Evolutionary conservation across 2,113 vertebrate genomes (phyloP).

Genomic region (Brachyistius frenatus): DNA sequence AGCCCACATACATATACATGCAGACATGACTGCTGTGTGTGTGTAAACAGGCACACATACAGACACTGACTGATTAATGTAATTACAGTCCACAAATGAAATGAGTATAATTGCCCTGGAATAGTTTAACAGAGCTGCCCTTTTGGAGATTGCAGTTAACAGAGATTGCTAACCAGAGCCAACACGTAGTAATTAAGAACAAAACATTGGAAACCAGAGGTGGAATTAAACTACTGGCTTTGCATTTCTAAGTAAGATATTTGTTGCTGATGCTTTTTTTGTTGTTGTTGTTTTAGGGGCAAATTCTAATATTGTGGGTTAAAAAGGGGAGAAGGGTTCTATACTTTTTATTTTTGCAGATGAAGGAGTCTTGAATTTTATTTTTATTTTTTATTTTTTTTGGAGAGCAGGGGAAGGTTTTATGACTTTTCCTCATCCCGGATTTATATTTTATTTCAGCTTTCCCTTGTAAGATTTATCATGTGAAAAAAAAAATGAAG

Average conservation of each 20-base stretch:
- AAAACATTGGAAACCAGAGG: conserved; percentile 10
- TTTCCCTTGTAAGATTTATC: too few relatives aligned
- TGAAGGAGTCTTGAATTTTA: too few relatives aligned
- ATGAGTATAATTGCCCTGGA: conserved; percentile 40
- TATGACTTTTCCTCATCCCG: too few relatives aligned
- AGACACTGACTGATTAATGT: conserved; percentile 55
- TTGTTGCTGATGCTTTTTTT: not conserved
- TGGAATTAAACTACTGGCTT: conserved; percentile 26
- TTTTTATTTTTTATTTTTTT: too few relatives aligned
- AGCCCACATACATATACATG: conserved; percentile 57
- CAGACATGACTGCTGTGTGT: conserved; percentile 30
- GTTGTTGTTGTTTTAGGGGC: not conserved
- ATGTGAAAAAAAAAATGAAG: too few relatives aligned
- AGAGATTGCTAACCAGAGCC: conserved; percentile 45
- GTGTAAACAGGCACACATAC: conserved; percentile 56
- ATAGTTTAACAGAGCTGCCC: conserved; percentile 29
- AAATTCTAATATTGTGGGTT: not conserved
- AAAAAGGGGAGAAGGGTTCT: not conserved
- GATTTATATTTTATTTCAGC: too few relatives aligned
- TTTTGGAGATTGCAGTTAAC: conserved; percentile 29
- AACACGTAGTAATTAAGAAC: conserved; percentile 48
- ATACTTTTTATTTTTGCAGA: not conserved
- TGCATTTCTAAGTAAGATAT: conserved; percentile 33
- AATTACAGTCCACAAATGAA: conserved; percentile 55
- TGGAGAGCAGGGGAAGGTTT: too few relatives aligned